phyloP scores from a whole-genome alignment of 2,888 invertebrate species.

The Chirona hameri region DNA sequence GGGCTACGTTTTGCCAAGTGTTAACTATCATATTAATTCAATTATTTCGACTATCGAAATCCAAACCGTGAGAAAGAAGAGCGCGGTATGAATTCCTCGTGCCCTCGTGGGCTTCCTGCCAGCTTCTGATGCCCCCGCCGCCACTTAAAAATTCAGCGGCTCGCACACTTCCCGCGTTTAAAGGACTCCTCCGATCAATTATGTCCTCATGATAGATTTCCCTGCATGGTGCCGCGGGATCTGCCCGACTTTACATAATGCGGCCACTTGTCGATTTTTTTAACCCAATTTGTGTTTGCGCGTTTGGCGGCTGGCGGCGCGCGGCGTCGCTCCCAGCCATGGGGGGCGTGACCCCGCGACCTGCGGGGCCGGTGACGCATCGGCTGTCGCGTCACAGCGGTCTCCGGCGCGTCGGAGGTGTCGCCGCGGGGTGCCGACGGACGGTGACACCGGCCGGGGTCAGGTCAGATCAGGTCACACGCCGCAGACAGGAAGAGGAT shows the following conservation, averaged over 20 bases:
- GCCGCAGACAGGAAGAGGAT: no score
- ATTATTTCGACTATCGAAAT: no score
- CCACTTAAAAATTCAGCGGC: background rate
- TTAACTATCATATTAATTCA: no score
- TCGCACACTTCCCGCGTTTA: background rate
- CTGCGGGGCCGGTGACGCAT: background rate
- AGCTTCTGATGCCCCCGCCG: background rate
- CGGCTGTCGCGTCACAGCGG: background rate
- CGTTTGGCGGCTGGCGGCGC: background rate
- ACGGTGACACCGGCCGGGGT: no score
- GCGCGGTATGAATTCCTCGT: no score
- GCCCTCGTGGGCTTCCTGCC: background rate
- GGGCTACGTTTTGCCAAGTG: no score
- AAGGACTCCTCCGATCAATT: background rate
- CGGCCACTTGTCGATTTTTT: conserved; percentile 5
- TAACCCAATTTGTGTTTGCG: background rate
- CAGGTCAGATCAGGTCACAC: no score
- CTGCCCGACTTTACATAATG: background rate
- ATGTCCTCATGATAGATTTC: background rate
- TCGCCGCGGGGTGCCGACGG: no score
- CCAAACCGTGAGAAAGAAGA: no score
- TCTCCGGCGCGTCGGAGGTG: no score
- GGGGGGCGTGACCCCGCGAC: background rate
- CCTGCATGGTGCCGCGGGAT: background rate
- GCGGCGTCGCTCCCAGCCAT: background rate